Evolutionary conservation across 1,140 invertebrate genomes (phyloP).

Genomic region (Drosophila aff.): DNA sequence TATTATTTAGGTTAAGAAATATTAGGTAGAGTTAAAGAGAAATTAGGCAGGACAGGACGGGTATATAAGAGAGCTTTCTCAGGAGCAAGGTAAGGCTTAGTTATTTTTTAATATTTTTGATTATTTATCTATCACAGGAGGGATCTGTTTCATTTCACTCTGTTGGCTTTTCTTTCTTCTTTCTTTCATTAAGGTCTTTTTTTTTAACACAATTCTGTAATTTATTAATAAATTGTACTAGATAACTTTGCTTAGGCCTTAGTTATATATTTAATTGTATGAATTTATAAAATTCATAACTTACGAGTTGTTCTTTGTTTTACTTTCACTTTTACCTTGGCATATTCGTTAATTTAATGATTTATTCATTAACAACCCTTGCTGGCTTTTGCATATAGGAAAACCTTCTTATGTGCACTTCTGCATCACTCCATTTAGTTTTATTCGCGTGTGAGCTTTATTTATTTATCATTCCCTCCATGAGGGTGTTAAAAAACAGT

Average conservation of each 20-base stretch:
- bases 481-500: constrained; percentile 4
- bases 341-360: not conserved
- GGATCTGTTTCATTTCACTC: not conserved
- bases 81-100: too few species aligned
- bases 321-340: too few species aligned
- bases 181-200: not conserved
- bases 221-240: too few species aligned
- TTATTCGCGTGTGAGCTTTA: not conserved
- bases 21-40: too few species aligned
- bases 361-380: not conserved
- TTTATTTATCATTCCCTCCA: not conserved
- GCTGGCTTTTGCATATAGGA: not conserved
- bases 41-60: too few species aligned
- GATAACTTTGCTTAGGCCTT: not conserved
- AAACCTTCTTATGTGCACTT: not conserved
- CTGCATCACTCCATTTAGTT: not conserved
- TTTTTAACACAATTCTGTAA: too few species aligned
- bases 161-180: not conserved
- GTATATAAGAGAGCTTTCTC: too few species aligned
- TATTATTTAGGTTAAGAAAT: not conserved
- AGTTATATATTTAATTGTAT: not conserved
- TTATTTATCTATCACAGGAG: not conserved
- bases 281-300: not conserved
- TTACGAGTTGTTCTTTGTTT: too few species aligned
- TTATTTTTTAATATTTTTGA: not conserved